phyloP scores from a whole-genome alignment of 2,888 invertebrate genomes.

The Prenolepis imparis region DNA sequence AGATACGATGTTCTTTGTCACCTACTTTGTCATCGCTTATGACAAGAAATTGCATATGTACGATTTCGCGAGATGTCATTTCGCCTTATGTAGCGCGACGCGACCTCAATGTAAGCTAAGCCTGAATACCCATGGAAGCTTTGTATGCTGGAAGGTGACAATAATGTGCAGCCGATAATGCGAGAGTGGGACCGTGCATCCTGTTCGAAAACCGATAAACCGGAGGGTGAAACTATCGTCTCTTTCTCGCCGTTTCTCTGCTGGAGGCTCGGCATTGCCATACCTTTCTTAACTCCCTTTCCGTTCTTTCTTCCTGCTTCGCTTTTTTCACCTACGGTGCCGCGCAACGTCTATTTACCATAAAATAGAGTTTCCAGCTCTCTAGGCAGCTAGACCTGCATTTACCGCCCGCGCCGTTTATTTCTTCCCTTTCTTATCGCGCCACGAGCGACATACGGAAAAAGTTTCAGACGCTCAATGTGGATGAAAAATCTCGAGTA shows the following conservation, averaged over 20 bases:
- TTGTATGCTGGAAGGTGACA: conserved; percentile 45
- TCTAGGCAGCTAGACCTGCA: conserved; percentile 60
- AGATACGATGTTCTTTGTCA: neutral
- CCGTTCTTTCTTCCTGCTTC: conserved; percentile 40
- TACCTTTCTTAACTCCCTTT: conserved; percentile 64
- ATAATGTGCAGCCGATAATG: conserved; percentile 60
- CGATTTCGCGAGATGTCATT: conserved; percentile 23
- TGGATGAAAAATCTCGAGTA: conserved; percentile 48
- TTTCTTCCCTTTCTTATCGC: conserved; percentile 73
- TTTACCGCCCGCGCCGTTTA: conserved; percentile 67
- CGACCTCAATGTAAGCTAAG: conserved; percentile 7
- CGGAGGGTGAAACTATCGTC: conserved; percentile 63
- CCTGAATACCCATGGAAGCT: conserved; percentile 18
- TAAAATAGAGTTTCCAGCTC: conserved; percentile 78
- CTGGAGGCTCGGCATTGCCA: conserved; percentile 39
- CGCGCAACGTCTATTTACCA: conserved; percentile 73
- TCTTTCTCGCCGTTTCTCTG: conserved; percentile 39
- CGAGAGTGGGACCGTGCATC: conserved; percentile 35
- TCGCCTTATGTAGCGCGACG: conserved; percentile 5
- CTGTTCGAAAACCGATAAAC: conserved; percentile 73
- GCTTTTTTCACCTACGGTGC: conserved; percentile 55
- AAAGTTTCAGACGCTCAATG: conserved; percentile 62
- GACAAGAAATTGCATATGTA: neutral
- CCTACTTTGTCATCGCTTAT: neutral
- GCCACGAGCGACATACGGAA: conserved; percentile 70